These are phyloP conservation scores for Manacus vitellinus DNA, from an alignment of 2,113 vertebrate genomes.

Conservation along the genomic window DNA sequence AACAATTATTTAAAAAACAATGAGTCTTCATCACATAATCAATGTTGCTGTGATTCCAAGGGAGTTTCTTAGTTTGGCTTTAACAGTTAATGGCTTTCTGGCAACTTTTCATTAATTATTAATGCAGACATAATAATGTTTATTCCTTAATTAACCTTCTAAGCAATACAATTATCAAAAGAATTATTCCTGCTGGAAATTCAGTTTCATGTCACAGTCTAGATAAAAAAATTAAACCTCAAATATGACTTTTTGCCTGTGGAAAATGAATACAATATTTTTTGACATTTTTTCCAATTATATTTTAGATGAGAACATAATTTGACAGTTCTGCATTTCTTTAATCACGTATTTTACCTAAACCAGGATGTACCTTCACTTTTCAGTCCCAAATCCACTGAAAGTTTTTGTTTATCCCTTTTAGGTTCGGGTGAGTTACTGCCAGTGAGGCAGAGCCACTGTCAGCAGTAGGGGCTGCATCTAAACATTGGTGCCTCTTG, in stretches of 20 bases:
- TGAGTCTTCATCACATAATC: background rate
- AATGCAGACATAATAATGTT: background rate
- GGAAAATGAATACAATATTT: background rate
- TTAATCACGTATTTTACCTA: background rate
- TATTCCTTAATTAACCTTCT: conserved; percentile 2
- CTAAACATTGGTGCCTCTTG: background rate
- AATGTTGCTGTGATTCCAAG: background rate
- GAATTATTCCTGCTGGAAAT: background rate
- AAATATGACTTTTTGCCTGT: background rate
- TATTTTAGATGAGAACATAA: background rate
- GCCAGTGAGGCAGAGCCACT: background rate
- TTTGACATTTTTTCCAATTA: background rate
- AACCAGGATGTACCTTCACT: background rate
- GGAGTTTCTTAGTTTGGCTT: background rate
- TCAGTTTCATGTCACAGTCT: background rate
- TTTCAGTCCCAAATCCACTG: background rate
- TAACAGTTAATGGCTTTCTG: background rate
- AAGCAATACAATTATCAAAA: background rate
- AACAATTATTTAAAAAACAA: background rate
- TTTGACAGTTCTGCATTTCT: background rate
- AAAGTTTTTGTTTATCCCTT: background rate
- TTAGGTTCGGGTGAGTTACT: background rate
- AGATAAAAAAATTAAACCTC: background rate
- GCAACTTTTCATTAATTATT: background rate
- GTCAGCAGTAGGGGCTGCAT: background rate